Conservation (phyloP, 2,888 invertebrate genomes). For the Dicycla oo region DNA sequence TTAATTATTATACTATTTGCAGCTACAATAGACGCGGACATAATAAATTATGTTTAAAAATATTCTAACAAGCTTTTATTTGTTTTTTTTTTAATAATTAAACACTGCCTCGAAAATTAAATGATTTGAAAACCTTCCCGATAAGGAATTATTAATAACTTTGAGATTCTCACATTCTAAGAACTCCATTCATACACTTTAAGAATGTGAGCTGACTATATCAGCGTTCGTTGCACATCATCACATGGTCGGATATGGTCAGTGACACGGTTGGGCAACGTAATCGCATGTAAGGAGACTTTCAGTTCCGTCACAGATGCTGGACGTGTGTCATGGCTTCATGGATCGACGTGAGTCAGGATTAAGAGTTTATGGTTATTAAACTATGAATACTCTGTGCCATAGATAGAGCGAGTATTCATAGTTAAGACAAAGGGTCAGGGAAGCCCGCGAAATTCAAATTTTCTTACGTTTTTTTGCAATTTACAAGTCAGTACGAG, state of each 20-base stretch:
- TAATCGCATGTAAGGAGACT: slow-evolving; percentile 48
- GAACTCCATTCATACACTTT: not conserved
- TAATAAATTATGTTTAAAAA: not conserved
- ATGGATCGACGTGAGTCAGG: slow-evolving; percentile 35
- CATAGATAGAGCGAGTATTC: no score
- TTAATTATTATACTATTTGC: no score
- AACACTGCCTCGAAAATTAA: not conserved
- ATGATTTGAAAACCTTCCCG: no score
- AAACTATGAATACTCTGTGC: not conserved
- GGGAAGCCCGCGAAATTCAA: no score
- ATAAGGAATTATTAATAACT: not conserved
- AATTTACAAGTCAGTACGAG: no score
- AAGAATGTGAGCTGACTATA: slow-evolving; percentile 25
- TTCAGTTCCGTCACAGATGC: slow-evolving; percentile 42
- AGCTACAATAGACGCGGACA: not conserved
- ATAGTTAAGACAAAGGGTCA: no score
- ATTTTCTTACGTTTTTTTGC: no score
- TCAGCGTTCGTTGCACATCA: slow-evolving; percentile 45
- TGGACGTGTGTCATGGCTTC: slow-evolving; percentile 24
- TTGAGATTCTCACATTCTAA: not conserved
- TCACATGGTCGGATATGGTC: slow-evolving; percentile 39
- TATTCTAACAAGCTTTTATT: no score
- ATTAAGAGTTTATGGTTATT: slow-evolving; percentile 11
- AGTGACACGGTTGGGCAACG: slow-evolving; percentile 46
- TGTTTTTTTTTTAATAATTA: no score